These are phyloP conservation scores for Dichetophora obliterata DNA, from an alignment of 2,888 invertebrate genomes.

Conservation along the genomic window DNA sequence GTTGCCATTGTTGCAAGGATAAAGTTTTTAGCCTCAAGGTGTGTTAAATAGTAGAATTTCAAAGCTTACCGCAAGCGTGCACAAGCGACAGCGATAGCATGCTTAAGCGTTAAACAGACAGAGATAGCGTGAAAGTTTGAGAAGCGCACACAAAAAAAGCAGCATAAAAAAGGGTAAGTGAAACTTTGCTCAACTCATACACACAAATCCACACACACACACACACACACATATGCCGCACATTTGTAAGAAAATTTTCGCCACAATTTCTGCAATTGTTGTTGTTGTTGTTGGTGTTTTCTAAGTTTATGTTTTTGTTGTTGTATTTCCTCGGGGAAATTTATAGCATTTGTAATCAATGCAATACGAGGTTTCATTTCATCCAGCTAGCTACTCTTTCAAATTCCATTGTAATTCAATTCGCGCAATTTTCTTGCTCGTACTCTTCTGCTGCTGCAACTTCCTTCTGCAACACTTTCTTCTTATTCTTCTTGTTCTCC, in stretches of 20 bases:
- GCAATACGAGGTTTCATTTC: conserved; percentile 31
- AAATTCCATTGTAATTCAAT: conserved; percentile 38
- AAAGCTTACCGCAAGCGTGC: not conserved
- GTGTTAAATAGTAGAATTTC: conserved; percentile 52
- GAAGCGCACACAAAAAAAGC: not conserved
- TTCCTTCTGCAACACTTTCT: not conserved
- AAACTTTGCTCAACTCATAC: not conserved
- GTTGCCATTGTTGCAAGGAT: conserved; percentile 28
- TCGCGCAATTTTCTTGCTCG: conserved; percentile 28
- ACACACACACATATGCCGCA: not conserved
- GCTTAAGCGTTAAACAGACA: not conserved
- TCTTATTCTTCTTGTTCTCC: too few relatives aligned
- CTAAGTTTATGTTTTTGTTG: conserved; percentile 14
- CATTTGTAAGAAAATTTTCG: conserved; percentile 30
- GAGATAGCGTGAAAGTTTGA: not conserved
- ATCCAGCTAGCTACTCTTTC: conserved; percentile 21
- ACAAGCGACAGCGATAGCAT: not conserved
- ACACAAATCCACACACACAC: not conserved
- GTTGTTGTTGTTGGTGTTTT: conserved; percentile 14
- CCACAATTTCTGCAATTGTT: conserved; percentile 21
- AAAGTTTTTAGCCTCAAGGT: conserved; percentile 57
- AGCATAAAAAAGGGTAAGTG: not conserved
- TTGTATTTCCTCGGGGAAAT: not conserved
- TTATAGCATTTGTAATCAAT: conserved; percentile 35
- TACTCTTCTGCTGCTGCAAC: not conserved